Evolutionary conservation across 2,113 vertebrate species (phyloP), one percentile per base, ranked within the genome.

Genomic region (Haemorhous mexicanus): DNA sequence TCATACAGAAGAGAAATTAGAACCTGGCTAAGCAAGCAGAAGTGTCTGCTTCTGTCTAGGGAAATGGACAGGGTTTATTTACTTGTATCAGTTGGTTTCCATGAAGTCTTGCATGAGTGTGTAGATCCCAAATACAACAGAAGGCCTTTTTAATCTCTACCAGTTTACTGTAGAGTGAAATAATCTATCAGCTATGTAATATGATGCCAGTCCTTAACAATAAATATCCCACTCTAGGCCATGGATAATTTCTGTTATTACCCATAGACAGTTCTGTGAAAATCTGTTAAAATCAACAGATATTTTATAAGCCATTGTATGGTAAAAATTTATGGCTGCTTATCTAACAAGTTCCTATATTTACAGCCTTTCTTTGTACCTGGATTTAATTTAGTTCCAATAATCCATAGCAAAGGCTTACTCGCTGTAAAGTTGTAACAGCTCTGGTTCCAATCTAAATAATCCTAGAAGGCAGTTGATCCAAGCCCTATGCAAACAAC

Each of bases 381-480:
- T 95, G 87, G 80, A 21, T 92, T 95, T 96, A 86, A 94, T 96
- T 95, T 87, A 89, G 80, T 91, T 90, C 66, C 56, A 89, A 26
- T 89, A 93, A 95, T 92, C 91, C 84, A 61, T 75, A 91, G 91
- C 79, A 87, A 81, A 94, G 81, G 33, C 52, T 96, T 89, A 49
- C 70, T 95, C 66, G 27, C 56, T 87, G 16, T 82, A 32, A 78
- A 94, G 49, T 49, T 87, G 56, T 92, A 84, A 89, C 80, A 89
- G 91, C 91, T 95, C 94, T 97, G 94, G 83, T 94, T 97, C 95
- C 96, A 97, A 94, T 95, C 87, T 93, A 94, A 97, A 96, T 94
- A 94, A 89, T 91, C 74, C 77, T 94, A 37, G 93, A 92, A 96
- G 95, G 89, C 77, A 92, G 76, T 79, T 94, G 93, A 84, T 96